Conservation (phyloP, 53 echinoderm and acorn worm genomes). For the Mesocentrotus franciscanus region DNA sequence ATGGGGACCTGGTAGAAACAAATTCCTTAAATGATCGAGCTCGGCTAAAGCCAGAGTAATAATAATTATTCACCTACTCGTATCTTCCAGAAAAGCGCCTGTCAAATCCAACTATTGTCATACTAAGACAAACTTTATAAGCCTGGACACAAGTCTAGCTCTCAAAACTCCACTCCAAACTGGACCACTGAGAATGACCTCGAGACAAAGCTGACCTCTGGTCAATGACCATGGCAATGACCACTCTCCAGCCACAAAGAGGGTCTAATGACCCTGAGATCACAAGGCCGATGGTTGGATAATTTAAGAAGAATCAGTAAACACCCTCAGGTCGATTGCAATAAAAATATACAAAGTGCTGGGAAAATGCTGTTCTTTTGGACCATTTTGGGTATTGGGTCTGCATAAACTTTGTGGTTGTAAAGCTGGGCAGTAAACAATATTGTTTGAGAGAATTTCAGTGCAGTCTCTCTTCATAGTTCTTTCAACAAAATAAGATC, state of each 20-base stretch:
- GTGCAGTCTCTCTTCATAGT: too few species aligned
- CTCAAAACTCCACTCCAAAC: not conserved
- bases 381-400: not conserved
- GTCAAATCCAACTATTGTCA: too few species aligned
- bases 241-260: not conserved
- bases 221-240: not conserved
- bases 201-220: not conserved
- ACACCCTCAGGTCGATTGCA: not conserved
- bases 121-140: too few species aligned
- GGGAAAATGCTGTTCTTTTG: not conserved
- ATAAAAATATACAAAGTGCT: conserved; percentile 1
- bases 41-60: too few species aligned
- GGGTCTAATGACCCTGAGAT: not conserved
- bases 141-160: too few species aligned
- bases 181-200: not conserved
- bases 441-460: too few species aligned
- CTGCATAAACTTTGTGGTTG: not conserved
- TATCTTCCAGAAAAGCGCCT: too few species aligned
- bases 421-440: too few species aligned
- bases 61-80: too few species aligned
- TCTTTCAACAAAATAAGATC: too few species aligned
- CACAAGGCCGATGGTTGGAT: not conserved
- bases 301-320: conserved; percentile 1
- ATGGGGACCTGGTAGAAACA: too few species aligned
- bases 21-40: too few species aligned